A percentile compares a stretch with the other conserved stretches of the same genome.
Evolutionary conservation across 1,140 invertebrate genomes (phyloP).

Genomic region (Eufriesea mexicana): DNA sequence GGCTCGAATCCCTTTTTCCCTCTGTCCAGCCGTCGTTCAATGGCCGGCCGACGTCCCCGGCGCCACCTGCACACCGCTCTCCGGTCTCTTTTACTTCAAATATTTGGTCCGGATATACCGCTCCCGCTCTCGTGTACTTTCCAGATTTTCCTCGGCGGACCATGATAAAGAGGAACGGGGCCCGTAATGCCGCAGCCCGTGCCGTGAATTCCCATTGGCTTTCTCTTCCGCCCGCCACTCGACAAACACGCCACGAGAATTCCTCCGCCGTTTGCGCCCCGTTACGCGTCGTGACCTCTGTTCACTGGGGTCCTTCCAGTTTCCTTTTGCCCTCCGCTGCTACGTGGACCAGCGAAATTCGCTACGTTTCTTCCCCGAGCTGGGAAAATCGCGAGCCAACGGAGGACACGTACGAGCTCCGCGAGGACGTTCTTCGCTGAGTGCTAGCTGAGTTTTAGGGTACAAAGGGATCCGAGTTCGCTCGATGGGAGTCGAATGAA

Average conservation of each 20-base stretch:
- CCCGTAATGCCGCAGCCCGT: no score
- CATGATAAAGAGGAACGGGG: constrained; percentile 19
- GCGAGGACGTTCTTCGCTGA: no score
- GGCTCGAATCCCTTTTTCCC: background rate
- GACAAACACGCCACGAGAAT: constrained; percentile 8
- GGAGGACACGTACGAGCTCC: no score
- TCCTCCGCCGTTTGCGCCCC: no score
- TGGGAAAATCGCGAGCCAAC: no score
- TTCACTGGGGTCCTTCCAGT: no score
- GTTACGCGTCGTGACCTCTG: background rate
- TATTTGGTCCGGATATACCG: constrained; percentile 10
- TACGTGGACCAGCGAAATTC: no score
- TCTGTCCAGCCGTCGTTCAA: background rate
- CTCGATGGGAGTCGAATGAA: no score
- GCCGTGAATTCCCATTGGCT: constrained; percentile 6
- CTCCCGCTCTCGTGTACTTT: constrained; percentile 5
- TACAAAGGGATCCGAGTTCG: no score
- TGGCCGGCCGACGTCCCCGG: background rate
- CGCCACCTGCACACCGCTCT: background rate
- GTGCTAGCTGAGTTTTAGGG: no score
- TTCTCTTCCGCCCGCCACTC: background rate
- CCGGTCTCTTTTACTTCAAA: constrained; percentile 15
- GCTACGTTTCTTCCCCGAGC: no score
- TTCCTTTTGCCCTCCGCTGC: no score
- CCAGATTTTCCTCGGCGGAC: constrained; percentile 17